These are phyloP conservation scores for Rhagophthalmus giganteus DNA, from an alignment of 2,888 invertebrate genomes.

Conservation along the genomic window DNA sequence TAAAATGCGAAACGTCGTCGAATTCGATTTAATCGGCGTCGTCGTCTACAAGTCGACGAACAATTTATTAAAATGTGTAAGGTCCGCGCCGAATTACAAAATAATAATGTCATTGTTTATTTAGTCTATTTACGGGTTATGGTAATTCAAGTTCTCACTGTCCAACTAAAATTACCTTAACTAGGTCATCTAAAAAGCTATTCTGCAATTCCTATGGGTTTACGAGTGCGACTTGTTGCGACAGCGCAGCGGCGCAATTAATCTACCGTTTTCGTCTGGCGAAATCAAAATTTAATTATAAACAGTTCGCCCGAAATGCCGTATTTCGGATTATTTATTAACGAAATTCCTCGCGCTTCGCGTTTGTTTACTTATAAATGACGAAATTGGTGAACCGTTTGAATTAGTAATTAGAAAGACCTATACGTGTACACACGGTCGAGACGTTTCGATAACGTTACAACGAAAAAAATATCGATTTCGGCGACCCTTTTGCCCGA, in stretches of 20 bases:
- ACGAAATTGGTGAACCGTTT: too few relatives aligned
- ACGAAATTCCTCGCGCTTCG: neutral
- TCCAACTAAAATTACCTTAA: constrained; percentile 24
- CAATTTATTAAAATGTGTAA: too few relatives aligned
- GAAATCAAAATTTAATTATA: constrained; percentile 15
- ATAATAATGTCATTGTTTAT: constrained; percentile 22
- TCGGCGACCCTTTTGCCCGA: too few relatives aligned
- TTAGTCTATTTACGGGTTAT: constrained; percentile 19
- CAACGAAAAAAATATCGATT: too few relatives aligned
- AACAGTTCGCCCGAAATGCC: neutral
- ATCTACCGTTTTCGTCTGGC: constrained; percentile 12
- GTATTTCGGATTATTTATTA: neutral
- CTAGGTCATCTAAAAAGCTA: constrained; percentile 21
- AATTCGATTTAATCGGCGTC: too few relatives aligned
- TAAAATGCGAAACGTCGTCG: too few relatives aligned
- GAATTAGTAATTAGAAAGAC: too few relatives aligned
- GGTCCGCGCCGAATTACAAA: too few relatives aligned
- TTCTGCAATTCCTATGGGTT: constrained; percentile 26
- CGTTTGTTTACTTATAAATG: too few relatives aligned
- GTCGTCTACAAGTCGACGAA: too few relatives aligned
- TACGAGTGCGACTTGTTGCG: constrained; percentile 14
- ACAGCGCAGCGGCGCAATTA: constrained; percentile 19
- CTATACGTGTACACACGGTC: too few relatives aligned
- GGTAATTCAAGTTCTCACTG: constrained; percentile 17
- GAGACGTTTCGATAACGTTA: too few relatives aligned